Evolutionary conservation across 2,113 vertebrate genomes (phyloP).

Genomic region (Phocoena sinus): DNA sequence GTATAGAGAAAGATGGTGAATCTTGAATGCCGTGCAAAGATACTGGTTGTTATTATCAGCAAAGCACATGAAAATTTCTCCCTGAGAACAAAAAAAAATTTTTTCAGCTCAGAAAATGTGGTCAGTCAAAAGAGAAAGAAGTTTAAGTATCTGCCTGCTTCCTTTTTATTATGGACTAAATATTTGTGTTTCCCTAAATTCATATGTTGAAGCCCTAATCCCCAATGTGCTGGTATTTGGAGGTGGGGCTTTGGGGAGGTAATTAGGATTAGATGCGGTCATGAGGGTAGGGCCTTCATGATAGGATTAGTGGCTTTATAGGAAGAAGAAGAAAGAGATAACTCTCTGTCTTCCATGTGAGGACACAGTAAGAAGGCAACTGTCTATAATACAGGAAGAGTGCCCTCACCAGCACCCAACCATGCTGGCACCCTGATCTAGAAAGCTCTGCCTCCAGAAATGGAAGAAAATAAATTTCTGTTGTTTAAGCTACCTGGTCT

Average conservation of each 20-base stretch:
- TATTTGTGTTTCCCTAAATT: neutral
- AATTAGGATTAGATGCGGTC: neutral
- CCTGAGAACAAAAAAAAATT: neutral
- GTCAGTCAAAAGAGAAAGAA: neutral
- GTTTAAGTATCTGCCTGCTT: neutral
- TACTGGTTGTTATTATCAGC: neutral
- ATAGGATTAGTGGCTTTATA: neutral
- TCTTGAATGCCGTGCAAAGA: neutral
- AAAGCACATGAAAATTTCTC: neutral
- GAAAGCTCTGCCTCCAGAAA: neutral
- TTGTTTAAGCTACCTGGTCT: neutral
- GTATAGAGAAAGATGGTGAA: rapidly evolving
- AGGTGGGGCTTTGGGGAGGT: neutral
- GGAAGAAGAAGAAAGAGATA: neutral
- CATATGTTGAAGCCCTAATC: neutral
- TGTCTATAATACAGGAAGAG: neutral
- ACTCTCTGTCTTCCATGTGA: neutral
- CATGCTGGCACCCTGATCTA: neutral
- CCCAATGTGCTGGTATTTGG: neutral
- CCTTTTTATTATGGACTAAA: neutral
- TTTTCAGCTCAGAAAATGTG: neutral
- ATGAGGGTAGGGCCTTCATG: neutral
- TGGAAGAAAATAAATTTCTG: neutral
- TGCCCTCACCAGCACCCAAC: neutral
- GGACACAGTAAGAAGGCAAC: neutral